Evolutionary conservation across 2,888 invertebrate genomes (phyloP), one percentile per base, ranked within the genome.

Genomic region (Synergus itoensis): DNA sequence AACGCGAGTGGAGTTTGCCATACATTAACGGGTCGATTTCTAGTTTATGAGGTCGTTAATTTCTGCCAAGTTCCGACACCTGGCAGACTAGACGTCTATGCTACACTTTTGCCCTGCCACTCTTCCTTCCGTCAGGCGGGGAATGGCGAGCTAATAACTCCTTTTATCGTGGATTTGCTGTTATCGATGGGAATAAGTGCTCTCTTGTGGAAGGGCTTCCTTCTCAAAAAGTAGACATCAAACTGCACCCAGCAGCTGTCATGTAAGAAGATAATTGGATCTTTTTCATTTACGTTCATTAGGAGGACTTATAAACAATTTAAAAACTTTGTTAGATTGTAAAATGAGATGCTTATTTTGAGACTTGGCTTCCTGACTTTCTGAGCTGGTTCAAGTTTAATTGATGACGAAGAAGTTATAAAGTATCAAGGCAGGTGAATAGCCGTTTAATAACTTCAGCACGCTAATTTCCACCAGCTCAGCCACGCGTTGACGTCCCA

Each of bases 31-130:
- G 81, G 73, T 81, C 67, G 82, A 84, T 80, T 77, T 76, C 73
- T 82, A 80, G 78, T 86, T 87, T 87, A 85, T 78, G 83, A 81
- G 82, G 77, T 83, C 83, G 84, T 87, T 86, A 87, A 81, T 77
- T 86, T 87, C 53, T 73, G 79, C 84, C 85, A 85, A 80, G 82
- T 81, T 79, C 80, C 82, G 79, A 85, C 82, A 80, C 79, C 79
- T 80, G 76, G 78, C 77, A 36, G 36, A 53, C 14, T 28, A 62
- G 62, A 28, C 21, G 62, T 62, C 62, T 4, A 12, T 12, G 60
- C 60, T 60, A 21, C 12, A 60, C 60, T 60, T 21, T 21, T 18
- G 12, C 60, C 12, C 21, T 60, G 21, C 60, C 60, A 62, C 77
- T 79, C 81, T 82, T 78, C 63, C 76, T 76, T 82, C 80, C 73